phyloP scores from a whole-genome alignment of 2,113 vertebrate species.

The Corydoras sp. region DNA sequence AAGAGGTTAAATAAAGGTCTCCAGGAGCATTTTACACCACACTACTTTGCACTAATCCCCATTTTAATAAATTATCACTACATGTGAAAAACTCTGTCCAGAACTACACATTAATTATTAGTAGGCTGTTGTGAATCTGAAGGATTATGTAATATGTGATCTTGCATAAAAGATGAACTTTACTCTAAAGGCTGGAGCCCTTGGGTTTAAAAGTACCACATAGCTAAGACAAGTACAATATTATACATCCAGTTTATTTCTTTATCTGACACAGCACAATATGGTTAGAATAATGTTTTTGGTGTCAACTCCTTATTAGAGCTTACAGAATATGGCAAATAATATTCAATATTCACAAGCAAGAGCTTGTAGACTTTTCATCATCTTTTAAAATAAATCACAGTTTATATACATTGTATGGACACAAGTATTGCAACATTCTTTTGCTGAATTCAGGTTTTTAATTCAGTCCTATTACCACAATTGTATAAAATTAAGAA shows the following conservation, averaged over 20 bases:
- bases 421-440: too few relatives aligned
- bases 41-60: conserved; percentile 29
- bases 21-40: conserved; percentile 4
- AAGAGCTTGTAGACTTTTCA: too few relatives aligned
- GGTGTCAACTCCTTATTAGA: background rate
- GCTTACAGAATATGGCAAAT: background rate
- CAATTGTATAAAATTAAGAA: too few relatives aligned
- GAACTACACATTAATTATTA: conserved; percentile 68
- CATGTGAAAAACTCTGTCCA: conserved; percentile 48
- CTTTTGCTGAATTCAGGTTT: too few relatives aligned
- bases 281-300: background rate
- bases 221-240: conserved; percentile 42
- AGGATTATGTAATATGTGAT: conserved; percentile 69
- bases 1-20: too few relatives aligned
- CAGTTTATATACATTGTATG: background rate
- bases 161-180: conserved; percentile 75
- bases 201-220: conserved; percentile 57
- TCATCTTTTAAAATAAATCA: too few relatives aligned
- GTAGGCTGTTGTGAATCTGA: conserved; percentile 66
- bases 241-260: too few relatives aligned
- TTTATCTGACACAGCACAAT: too few relatives aligned
- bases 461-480: too few relatives aligned
- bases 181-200: conserved; percentile 59
- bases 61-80: conserved; percentile 35
- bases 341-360: conserved; percentile 2